Evolutionary conservation across 2,888 invertebrate species (phyloP).

Genomic region (Tetrapedia diversipes): DNA sequence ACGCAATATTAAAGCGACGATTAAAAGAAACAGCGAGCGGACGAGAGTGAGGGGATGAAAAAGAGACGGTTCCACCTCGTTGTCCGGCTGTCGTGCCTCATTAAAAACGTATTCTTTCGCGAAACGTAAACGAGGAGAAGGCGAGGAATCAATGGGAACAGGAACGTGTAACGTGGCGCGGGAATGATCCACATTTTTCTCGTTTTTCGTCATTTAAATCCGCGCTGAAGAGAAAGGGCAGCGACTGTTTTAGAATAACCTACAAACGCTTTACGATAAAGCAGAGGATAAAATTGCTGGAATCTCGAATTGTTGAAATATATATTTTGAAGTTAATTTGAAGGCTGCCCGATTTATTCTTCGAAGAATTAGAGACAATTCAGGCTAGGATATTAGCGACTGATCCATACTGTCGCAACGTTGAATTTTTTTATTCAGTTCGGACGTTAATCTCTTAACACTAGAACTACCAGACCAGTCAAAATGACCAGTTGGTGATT

Average conservation of each 20-base stretch:
- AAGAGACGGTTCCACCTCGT: conserved; percentile 7
- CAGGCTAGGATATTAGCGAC: not conserved
- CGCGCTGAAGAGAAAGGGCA: not conserved
- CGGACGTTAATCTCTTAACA: not conserved
- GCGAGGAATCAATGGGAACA: conserved; percentile 31
- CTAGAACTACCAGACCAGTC: too few relatives aligned
- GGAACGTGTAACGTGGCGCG: conserved; percentile 25
- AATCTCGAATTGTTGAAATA: not conserved
- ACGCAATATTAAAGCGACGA: conserved; percentile 46
- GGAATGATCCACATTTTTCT: conserved; percentile 29
- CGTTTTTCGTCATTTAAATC: not conserved
- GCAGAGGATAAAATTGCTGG: not conserved
- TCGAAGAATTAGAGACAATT: not conserved
- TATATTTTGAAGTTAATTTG: not conserved
- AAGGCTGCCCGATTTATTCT: too few relatives aligned
- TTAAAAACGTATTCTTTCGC: conserved; percentile 53
- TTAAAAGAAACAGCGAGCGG: conserved; percentile 21
- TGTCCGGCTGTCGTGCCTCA: conserved; percentile 48
- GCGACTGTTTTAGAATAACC: not conserved
- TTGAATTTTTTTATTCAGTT: not conserved
- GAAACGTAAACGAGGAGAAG: conserved; percentile 39
- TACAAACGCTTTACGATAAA: not conserved
- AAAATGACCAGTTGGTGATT: too few relatives aligned
- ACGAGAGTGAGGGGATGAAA: not conserved
- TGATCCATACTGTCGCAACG: not conserved